Base-by-base conservation (phyloP, 2,797 vertebrate species). In the Malacoctenus gilli region DNA sequence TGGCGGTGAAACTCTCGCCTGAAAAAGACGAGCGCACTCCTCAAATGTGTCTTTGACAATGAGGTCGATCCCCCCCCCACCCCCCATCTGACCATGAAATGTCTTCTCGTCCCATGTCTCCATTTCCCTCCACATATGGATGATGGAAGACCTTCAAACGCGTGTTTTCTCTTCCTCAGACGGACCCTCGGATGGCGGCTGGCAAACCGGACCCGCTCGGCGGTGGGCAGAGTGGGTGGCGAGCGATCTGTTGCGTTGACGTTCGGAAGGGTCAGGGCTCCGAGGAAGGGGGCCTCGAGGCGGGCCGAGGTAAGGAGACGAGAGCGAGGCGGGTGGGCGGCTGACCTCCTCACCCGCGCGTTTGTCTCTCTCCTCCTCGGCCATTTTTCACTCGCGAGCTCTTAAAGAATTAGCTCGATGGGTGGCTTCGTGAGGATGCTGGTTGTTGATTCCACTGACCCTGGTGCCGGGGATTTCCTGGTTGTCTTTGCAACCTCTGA, bases 261-360 rank as follows among this genome's bases (percentile, higher is more conserved):
- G 82, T 80, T 83, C 73, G 74, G 68, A 77, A 50, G 86, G 83
- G 83, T 84, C 74, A 49, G 48, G 71, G 72, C 86, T 82, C 72
- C 2, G 71, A 82, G 82, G 77, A 83, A 77, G 77, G 38, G n/a
- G 72, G 71, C 78, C 80, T 85, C 12, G 20, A 56, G 86, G 80
- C 83, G 79, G 75, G 80, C 73, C 70, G 79, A 87, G 68, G 80
- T 85, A 77, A 84, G n/a, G 84, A 84, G 68, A 82, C 58, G 81
- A 80, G 78, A 14, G 62, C 69, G 89, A 88, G 92, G n/a, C 82
- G 87, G 90, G 88, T 16, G 88, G 85, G 83, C 39, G 49, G 70
- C 42, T 72, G 83, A 86, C 83, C 89, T 79, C 60, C 44, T 77
- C 69, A 63, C 82, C 84, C 72, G 77, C 21, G 57, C 60, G 32